These are phyloP conservation scores for Nebria salina DNA, from an alignment of 2,888 invertebrate species.

Conservation along the genomic window DNA sequence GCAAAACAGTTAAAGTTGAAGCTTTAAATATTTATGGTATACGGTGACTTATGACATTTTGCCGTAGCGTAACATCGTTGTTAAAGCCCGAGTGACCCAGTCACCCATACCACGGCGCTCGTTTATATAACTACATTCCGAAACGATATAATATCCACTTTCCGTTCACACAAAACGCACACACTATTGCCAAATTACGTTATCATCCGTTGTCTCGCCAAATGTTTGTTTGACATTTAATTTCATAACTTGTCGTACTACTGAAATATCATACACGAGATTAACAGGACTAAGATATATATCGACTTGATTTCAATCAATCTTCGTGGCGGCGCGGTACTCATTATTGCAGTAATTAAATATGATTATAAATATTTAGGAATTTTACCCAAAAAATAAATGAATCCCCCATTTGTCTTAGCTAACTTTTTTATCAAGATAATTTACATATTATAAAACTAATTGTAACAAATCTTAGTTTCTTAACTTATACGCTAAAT, in stretches of 20 bases:
- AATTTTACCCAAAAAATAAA: too few species aligned
- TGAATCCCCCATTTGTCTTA: too few species aligned
- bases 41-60: background rate
- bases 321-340: background rate
- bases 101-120: background rate
- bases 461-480: too few species aligned
- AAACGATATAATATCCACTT: background rate
- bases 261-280: background rate
- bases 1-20: background rate
- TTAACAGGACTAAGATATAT: background rate
- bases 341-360: background rate
- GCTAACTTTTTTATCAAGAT: too few species aligned
- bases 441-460: too few species aligned
- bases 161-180: background rate
- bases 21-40: background rate
- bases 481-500: too few species aligned
- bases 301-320: background rate
- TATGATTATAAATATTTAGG: background rate
- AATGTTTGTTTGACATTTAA: background rate
- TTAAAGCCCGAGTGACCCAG: constrained; percentile 1
- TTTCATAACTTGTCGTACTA: background rate
- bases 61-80: background rate
- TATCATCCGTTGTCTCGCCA: background rate
- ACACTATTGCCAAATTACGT: background rate
- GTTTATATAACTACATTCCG: background rate